phyloP scores from a whole-genome alignment of 2,797 vertebrate species.

The Lepilemur septentrionalis region DNA sequence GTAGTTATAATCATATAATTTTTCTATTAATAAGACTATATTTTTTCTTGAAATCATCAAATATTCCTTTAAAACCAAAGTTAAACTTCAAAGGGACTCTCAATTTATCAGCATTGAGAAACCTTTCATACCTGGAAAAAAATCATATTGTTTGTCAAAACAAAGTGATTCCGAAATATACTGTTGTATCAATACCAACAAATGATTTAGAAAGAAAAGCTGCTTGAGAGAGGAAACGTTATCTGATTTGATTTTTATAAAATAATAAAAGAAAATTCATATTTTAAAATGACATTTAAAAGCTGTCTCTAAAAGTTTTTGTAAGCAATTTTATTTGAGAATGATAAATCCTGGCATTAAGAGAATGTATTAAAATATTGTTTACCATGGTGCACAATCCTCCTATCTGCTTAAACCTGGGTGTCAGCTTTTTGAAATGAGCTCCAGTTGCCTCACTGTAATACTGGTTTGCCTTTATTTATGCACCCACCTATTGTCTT shows the following conservation, averaged over 20 bases:
- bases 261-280: conserved; percentile 52
- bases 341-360: neutral
- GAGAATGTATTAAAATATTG: conserved; percentile 16
- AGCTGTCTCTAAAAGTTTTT: conserved; percentile 28
- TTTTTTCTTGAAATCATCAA: neutral
- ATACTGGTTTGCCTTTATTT: conserved; percentile 67
- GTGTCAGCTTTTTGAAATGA: conserved; percentile 34
- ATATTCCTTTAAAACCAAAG: neutral
- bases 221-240: neutral
- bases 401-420: neutral
- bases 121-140: neutral
- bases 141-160: neutral
- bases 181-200: neutral
- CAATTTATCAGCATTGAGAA: neutral
- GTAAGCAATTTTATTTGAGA: conserved; percentile 53
- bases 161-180: neutral
- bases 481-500: conserved; percentile 56
- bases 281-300: conserved; percentile 57
- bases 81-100: neutral
- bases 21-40: neutral
- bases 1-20: neutral
- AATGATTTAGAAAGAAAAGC: conserved; percentile 48
- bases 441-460: neutral
- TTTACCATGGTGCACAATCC: neutral
- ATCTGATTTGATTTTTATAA: conserved; percentile 61